phyloP scores from a whole-genome alignment of 2,888 invertebrate genomes.

The Lampropteryx suffumata region DNA sequence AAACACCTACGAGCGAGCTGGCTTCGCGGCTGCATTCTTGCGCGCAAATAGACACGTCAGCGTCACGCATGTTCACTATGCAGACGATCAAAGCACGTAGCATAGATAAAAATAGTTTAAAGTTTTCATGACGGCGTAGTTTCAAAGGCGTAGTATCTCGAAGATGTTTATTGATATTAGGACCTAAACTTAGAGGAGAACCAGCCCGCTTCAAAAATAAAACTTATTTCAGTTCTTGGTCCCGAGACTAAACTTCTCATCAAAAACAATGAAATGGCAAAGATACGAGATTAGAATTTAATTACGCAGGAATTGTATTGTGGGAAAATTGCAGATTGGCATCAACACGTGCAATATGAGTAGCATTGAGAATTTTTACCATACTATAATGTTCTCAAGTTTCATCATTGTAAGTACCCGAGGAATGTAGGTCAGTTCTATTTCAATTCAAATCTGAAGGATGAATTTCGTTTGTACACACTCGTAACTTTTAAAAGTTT shows the following conservation, averaged over 20 bases:
- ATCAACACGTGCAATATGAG: constrained; percentile 35
- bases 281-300: constrained; percentile 30
- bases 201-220: not conserved
- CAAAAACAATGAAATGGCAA: constrained; percentile 12
- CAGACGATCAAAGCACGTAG: not conserved
- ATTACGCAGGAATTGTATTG: constrained; percentile 32
- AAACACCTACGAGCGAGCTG: constrained; percentile 17
- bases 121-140: no score
- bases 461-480: constrained; percentile 15
- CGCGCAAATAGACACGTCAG: constrained; percentile 34
- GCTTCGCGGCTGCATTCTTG: constrained; percentile 34
- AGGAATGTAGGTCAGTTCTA: constrained; percentile 31
- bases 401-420: constrained; percentile 27
- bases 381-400: constrained; percentile 26
- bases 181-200: no score
- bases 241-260: constrained; percentile 15
- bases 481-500: not conserved
- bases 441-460: constrained; percentile 22
- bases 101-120: no score
- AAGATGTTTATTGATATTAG: no score
- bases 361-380: constrained; percentile 34
- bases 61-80: constrained; percentile 40
- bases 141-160: no score
- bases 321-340: constrained; percentile 34
- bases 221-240: not conserved